Evolutionary conservation across 64 coral and sea anemone species (phyloP), one percentile per base, ranked within the genome.

Genomic region (Stichodactyla mertensii): DNA sequence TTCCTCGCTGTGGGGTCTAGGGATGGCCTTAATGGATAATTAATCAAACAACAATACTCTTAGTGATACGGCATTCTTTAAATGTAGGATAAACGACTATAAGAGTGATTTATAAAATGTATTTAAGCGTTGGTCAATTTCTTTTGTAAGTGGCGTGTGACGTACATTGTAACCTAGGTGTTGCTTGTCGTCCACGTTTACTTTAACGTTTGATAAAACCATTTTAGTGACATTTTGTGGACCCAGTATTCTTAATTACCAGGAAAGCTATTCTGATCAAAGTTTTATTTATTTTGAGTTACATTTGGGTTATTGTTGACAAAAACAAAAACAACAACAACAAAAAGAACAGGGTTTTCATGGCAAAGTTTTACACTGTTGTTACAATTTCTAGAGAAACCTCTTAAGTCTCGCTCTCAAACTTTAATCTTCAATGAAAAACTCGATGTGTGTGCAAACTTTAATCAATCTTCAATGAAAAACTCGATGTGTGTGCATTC

Each of bases 201-300:
- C n/a, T 74, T 74, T 74, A 23, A 74, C 69, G 24, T 74, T 74
- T 31, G 24, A 12, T 45, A 31, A 74, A 74, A 26, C 9, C 10
- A 74, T 58, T 74, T 74, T 74, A 74, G 9, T 28, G 8, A 74
- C 69, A 74, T 74, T 31, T 74, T 31, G 10, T 27, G 11, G 24
- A 23, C 12, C 69, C 24, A 74, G 69, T 74, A 74, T 74, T 74
- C 69, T 10, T 74, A 74, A 74, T 74, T 74, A 74, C 27, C 69
- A 31, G 26, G 24, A 74, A 74, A 74, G 69, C 69, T 74, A 74
- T 74, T 74, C 22, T 74, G 24, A 74, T 74, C 27, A 9, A 74
- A 74, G 12, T 26, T 5, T 23, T 14, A 74, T 31, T 74, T 19
- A 74, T 74, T 11, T 23, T 28, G 0, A 74, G 12, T 9, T 58